Base-by-base conservation (phyloP, 2,888 invertebrate species). In the Phyllotreta striolata region DNA sequence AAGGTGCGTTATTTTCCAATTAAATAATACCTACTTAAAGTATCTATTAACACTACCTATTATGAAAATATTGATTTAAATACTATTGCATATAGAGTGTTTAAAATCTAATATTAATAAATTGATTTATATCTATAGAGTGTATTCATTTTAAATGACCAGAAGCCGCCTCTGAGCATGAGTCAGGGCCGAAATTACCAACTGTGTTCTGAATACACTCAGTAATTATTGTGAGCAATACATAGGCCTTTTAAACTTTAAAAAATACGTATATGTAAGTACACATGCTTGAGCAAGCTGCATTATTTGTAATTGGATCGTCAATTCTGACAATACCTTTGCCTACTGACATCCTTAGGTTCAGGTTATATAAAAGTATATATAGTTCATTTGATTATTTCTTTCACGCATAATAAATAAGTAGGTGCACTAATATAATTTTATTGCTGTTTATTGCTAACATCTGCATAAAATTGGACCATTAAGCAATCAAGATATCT, bases 231-330 rank as follows among this genome's bases (percentile, higher is more conserved):
- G 55, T 55, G 12, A 54, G 55, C 54, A 59, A 59, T 55, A 47
- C 35, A 12, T 55, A 44, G 60, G 63, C 41, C 59, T 62, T n/a
- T 63, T 58, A 63, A 63, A 54, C 54, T 63, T 63, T 58, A 63
- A 63, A 62, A 60, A 58, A 55, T 62, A 46, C 56, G 35, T 62
- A 47, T 47, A 41, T 41, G 41, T 41, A 41, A 10, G 49, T 46
- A 55, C 58, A 59, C 47, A 55, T 55, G 55, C 47, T 59, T 41
- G 55, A 24, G 56, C 63, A 63, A 63, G 63, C 58, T 46, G 54
- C 59, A 47, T 49, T 59, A 57, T 39, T 12, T 43, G 57, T 52
- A 63, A 63, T 63, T 63, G 51, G 40, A 58, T 58, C 13, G 38
- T 49, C 35, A 7, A 34, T 35, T 47, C 57, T 6, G 24, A 47